Percentiles rank a stretch among this genome's conserved stretches.
These are phyloP conservation scores for Aythya fuligula DNA, from an alignment of 2,797 vertebrate species.

Conservation along the genomic window DNA sequence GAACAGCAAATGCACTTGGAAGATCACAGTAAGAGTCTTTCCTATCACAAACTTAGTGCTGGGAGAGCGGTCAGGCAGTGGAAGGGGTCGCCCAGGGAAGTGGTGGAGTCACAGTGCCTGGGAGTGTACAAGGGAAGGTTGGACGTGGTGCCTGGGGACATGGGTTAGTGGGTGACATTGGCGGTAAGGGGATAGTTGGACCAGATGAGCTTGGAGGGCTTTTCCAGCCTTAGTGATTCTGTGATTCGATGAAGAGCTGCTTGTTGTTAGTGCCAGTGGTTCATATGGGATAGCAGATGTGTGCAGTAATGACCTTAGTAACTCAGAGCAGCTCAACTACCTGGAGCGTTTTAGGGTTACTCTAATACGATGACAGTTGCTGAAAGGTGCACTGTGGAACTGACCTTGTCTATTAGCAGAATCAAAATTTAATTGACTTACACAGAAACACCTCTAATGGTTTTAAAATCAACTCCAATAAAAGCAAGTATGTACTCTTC, in stretches of 20 bases:
- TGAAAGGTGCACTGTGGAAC: neutral
- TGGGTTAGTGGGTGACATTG: too few relatives aligned
- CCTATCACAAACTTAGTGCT: conserved; percentile 34
- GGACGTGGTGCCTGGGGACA: too few relatives aligned
- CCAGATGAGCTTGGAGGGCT: too few relatives aligned
- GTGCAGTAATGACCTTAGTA: conserved; percentile 16
- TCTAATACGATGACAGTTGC: neutral
- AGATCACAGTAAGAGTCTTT: conserved; percentile 91
- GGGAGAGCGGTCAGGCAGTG: neutral
- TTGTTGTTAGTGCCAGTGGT: neutral
- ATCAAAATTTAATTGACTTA: neutral
- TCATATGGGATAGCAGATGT: neutral
- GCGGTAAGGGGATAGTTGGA: too few relatives aligned
- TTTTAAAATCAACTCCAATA: neutral
- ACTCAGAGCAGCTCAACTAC: conserved; percentile 4
- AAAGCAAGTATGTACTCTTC: neutral
- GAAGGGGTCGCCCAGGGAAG: too few relatives aligned
- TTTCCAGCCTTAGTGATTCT: too few relatives aligned
- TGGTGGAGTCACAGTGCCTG: too few relatives aligned
- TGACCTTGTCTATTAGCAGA: neutral
- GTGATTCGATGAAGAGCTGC: neutral
- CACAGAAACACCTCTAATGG: neutral
- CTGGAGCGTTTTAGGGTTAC: neutral
- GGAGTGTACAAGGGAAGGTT: too few relatives aligned
- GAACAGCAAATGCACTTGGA: conserved; percentile 98